Conservation (phyloP, 2,888 invertebrate species). For the Melanostoma scalare region DNA sequence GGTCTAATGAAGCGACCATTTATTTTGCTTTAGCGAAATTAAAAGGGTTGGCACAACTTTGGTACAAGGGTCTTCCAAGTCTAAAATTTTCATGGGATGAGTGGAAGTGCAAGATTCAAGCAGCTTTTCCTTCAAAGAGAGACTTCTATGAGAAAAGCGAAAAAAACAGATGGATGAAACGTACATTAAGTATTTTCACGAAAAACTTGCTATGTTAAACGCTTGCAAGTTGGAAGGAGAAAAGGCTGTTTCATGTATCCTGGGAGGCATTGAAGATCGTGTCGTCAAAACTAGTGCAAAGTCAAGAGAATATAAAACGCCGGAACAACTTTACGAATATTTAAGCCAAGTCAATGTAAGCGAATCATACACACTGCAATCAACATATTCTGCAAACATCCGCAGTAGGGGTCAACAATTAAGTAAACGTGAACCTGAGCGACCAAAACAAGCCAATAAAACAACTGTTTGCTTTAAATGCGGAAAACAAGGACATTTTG, state of each 20-base stretch:
- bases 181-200: too few relatives aligned
- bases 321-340: slow-evolving; percentile 43
- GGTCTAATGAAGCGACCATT: slow-evolving; percentile 44
- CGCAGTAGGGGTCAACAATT: neutral
- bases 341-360: slow-evolving; percentile 35
- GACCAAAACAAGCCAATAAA: neutral
- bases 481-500: slow-evolving; percentile 19
- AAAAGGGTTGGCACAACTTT: slow-evolving; percentile 25
- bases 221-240: slow-evolving; percentile 26
- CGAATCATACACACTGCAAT: neutral
- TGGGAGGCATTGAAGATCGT: slow-evolving; percentile 44
- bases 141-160: too few relatives aligned
- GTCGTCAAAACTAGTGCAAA: slow-evolving; percentile 37
- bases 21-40: slow-evolving; percentile 38
- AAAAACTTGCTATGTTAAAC: slow-evolving; percentile 35
- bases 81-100: slow-evolving; percentile 40
- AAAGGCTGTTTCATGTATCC: slow-evolving; percentile 41
- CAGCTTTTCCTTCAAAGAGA: slow-evolving; percentile 32
- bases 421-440: neutral
- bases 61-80: slow-evolving; percentile 46
- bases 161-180: too few relatives aligned
- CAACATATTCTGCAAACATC: neutral
- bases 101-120: slow-evolving; percentile 30
- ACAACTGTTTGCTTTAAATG: slow-evolving; percentile 2
- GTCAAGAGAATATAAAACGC: slow-evolving; percentile 36